Evolutionary conservation across 2,797 vertebrate species (phyloP), one percentile per base, ranked within the genome.

Genomic region (Siniperca scherzeri): DNA sequence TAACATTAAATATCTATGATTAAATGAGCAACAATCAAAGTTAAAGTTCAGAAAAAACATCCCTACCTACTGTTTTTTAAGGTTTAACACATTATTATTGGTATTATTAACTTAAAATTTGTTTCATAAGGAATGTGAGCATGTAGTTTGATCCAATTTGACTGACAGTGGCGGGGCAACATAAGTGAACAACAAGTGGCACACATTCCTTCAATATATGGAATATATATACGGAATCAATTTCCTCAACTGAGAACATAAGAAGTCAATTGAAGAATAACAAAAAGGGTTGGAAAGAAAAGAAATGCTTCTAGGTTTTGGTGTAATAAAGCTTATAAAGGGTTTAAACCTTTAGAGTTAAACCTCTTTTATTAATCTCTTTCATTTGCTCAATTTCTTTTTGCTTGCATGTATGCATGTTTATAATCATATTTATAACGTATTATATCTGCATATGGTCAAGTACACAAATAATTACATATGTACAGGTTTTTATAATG

Each of bases 211-310:
- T 67, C 40, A 70, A 56, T 59, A 44, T 30, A 3, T 30, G 30
- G 30, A 3, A 30, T 30, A 30, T 30, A 30, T 30, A 30, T 30
- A 30, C 30, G 3, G 30, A 55, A 75, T 80, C 46, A 22, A 66
- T 81, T 79, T 56, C 48, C 59, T 81, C 46, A 70, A 66, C 7
- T 33, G 25, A 78, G 48, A 42, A 30, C 25, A 40, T 50, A 74
- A 60, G 3, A 40, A 44, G 56, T 74, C 40, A 53, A 62, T 38
- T 42, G 44, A 70, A 70, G 40, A 59, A 75, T 56, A 30, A 55
- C 33, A 62, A 65, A 25, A 36, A 57, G 38, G 36, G 17, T 11
- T 56, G 30, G 42, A 46, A 25, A 40, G 57, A 48, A 68, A 66
- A 77, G 3, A 61, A 60, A 53, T 25, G 36, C 30, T 25, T 57